Conservation (phyloP, 2,797 vertebrate species). For the Brachymystax lenok region DNA sequence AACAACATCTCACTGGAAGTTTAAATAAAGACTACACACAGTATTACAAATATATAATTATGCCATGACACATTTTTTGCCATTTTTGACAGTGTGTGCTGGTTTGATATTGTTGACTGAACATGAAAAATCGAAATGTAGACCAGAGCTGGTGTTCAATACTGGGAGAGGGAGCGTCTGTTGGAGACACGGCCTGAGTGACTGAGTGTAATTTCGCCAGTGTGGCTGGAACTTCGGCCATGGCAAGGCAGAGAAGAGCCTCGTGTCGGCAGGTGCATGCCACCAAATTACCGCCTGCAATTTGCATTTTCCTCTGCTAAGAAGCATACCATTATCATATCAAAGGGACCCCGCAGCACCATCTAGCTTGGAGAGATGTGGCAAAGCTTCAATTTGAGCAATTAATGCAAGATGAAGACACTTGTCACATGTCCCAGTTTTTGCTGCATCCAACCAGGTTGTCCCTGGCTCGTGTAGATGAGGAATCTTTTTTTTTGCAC, state of each 20-base stretch:
- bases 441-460: slow-evolving; percentile 84
- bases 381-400: slow-evolving; percentile 99
- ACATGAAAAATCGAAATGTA: not conserved
- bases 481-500: slow-evolving; percentile 19
- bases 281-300: slow-evolving; percentile 96
- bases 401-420: slow-evolving; percentile 99
- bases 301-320: slow-evolving; percentile 94
- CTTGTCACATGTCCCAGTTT: slow-evolving; percentile 87
- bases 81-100: not conserved
- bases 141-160: not conserved
- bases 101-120: not conserved
- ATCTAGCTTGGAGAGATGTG: slow-evolving; percentile 95
- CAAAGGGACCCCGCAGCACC: slow-evolving; percentile 96
- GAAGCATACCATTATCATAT: slow-evolving; percentile 99
- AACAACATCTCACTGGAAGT: not conserved
- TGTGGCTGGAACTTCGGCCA: slow-evolving; percentile 78
- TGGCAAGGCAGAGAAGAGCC: slow-evolving; percentile 85
- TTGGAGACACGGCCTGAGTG: slow-evolving; percentile 81
- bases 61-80: not conserved
- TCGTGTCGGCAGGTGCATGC: slow-evolving; percentile 98
- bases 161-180: slow-evolving; percentile 77
- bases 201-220: slow-evolving; percentile 84
- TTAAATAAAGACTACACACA: not conserved
- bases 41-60: not conserved
- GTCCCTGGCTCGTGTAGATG: slow-evolving; percentile 79